These are phyloP conservation scores for Potorous gilbertii DNA, from an alignment of 2,797 vertebrate genomes.

Conservation along the genomic window DNA sequence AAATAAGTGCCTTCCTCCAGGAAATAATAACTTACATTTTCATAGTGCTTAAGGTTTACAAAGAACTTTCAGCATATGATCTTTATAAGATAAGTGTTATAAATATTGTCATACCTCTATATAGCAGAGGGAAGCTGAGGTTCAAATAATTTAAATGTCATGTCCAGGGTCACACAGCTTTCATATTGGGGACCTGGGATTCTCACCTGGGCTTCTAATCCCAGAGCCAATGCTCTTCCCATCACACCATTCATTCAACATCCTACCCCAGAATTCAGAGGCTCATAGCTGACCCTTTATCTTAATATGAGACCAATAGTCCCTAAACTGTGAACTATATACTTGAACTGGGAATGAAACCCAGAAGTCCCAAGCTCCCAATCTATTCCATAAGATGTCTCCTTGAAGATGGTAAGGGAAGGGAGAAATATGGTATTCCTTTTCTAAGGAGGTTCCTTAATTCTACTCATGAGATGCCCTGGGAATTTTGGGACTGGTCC, in stretches of 20 bases:
- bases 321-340: background rate
- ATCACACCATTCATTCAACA: background rate
- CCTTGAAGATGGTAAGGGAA: background rate
- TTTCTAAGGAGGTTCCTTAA: background rate
- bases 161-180: background rate
- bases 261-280: background rate
- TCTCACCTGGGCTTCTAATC: background rate
- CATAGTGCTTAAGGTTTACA: background rate
- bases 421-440: background rate
- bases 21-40: background rate
- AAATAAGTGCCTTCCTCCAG: background rate
- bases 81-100: background rate
- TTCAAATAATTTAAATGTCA: background rate
- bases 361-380: background rate
- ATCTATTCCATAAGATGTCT: background rate
- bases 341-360: background rate
- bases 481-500: background rate
- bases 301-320: background rate
- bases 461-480: background rate
- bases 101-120: background rate
- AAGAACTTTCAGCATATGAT: fast-evolving
- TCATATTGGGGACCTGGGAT: background rate
- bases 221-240: background rate
- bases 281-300: background rate
- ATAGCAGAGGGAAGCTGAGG: background rate